Percentiles rank a stretch among this genome's conserved stretches.
Evolutionary conservation across 1,140 invertebrate species (phyloP).

Genomic region (Monochamus saltuarius): DNA sequence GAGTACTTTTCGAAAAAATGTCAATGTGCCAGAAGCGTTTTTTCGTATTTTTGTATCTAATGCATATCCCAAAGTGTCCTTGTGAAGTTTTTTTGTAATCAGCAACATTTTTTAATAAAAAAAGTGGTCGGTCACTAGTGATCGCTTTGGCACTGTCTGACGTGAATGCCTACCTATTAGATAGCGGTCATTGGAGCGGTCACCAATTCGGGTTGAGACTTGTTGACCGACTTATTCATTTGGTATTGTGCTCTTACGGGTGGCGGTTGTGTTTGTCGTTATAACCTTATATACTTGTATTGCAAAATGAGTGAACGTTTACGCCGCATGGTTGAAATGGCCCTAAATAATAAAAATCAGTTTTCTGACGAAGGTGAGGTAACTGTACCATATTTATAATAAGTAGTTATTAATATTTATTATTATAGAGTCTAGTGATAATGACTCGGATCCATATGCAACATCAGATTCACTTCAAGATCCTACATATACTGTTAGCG

Average conservation of each 20-base stretch:
- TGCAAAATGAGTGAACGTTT: background rate
- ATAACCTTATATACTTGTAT: background rate
- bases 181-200: no score
- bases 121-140: no score
- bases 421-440: conserved; percentile 6
- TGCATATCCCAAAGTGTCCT: background rate
- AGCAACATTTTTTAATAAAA: no score
- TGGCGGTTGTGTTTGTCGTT: background rate
- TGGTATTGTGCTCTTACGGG: no score
- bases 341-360: conserved; percentile 8
- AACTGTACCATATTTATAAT: conserved; percentile 3
- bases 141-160: no score
- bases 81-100: no score
- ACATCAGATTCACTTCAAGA: conserved; percentile 1
- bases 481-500: conserved; percentile 3
- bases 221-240: no score
- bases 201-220: no score
- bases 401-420: conserved; percentile 1
- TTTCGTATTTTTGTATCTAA: no score
- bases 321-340: conserved; percentile 6
- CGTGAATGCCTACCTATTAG: no score
- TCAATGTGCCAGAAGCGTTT: no score
- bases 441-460: conserved; percentile 1
- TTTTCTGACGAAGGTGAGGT: conserved; percentile 1
- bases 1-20: no score